These are phyloP conservation scores for Cotesia glomerata DNA, from an alignment of 1,140 invertebrate genomes.

Conservation along the genomic window DNA sequence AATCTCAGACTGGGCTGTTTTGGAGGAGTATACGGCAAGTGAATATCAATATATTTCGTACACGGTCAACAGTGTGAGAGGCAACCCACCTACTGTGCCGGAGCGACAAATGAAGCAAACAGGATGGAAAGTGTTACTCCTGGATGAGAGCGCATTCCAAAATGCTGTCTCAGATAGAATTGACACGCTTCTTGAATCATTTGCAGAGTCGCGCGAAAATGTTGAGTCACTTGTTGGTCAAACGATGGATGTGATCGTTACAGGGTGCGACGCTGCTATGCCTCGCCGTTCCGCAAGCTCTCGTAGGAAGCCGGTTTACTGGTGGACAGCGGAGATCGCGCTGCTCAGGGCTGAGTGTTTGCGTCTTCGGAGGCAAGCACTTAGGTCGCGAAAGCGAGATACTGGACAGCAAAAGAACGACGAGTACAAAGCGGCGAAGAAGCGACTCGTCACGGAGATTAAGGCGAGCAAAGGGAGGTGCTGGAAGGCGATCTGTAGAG, in stretches of 20 bases:
- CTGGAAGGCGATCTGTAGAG: too few species aligned
- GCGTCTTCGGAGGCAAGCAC: background rate
- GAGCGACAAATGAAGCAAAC: background rate
- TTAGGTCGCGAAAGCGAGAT: background rate
- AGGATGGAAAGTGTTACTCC: background rate
- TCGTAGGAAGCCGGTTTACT: constrained; percentile 34
- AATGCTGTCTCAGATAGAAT: constrained; percentile 10
- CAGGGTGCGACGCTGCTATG: background rate
- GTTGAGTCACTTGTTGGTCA: background rate
- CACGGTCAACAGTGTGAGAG: background rate
- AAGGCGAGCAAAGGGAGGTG: too few species aligned
- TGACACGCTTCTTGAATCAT: background rate
- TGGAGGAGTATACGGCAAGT: background rate
- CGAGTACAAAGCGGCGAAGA: constrained; percentile 21
- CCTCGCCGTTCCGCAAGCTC: background rate
- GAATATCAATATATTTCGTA: background rate
- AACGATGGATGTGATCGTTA: background rate
- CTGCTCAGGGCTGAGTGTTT: constrained; percentile 38
- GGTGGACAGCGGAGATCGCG: constrained; percentile 46
- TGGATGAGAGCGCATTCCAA: constrained; percentile 24
- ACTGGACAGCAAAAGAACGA: background rate
- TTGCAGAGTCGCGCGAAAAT: background rate
- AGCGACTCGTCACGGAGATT: too few species aligned
- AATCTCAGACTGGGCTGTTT: background rate
- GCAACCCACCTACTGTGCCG: background rate